Base-by-base conservation (phyloP, 2,888 invertebrate genomes). In the Chaetogeoica ovagalla region DNA sequence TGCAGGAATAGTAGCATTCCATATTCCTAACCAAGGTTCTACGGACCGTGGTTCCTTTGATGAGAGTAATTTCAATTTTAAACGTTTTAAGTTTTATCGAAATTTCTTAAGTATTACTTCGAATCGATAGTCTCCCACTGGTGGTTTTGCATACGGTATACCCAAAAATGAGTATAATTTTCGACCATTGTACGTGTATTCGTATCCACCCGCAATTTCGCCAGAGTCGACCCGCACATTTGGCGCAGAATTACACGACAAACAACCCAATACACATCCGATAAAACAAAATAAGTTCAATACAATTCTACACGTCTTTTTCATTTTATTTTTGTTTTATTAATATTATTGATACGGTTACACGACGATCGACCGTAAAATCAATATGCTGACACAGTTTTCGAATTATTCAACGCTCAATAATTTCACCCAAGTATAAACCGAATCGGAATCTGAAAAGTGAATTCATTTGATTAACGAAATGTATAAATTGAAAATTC, bases 1-100 rank as follows among this genome's bases (percentile, higher is more conserved):
- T 0, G 90, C 87, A 2, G 88, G 86, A 30, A 86, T 86, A 1
- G 91, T 90, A 1, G 93, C 94, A 84, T 91, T 90, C 89, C 91
- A 90, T 0, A 89, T 88, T 0, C 91, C 91, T 0, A 86, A 76
- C 91, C 91, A 92, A 82, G 89, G 88, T 84, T 90, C 89, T 83
- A 88, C 83, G 59, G 88, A 88, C 83, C 88, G 87, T 0, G 91
- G 89, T 83, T 89, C 88, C 90, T 90, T 83, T 2, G 82, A 84
- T 77, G 74, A 82, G 6, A 43, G 43, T 9, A 9, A 9, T 7
- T 43, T 21, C 43, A 2, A 68, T 39, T 15, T 65, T 13, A 60
- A 21, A 17, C 30, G 17, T 37, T 62, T 23, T 17, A 23, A 11
- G 9, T 21, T n/a, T 5, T 5, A 65, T 23, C 37, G 7, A 30